A percentile compares a stretch with the other conserved stretches of the same genome.
phyloP scores from a whole-genome alignment of 2,888 invertebrate genomes.

The Ramazzottius varieornatus region DNA sequence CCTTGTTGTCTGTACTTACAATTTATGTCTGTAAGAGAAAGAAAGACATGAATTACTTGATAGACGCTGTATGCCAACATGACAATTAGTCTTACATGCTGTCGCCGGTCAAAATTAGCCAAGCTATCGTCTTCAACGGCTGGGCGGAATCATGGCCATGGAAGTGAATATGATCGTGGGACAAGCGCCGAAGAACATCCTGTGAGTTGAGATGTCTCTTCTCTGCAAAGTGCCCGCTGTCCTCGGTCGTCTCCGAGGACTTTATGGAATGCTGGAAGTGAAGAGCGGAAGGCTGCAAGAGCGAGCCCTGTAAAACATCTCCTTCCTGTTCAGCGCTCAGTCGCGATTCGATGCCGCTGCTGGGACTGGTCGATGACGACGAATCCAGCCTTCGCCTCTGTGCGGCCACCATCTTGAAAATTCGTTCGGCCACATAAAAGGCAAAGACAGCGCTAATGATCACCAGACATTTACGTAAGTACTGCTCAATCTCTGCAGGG shows the following conservation, averaged over 20 bases:
- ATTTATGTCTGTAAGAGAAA: background rate
- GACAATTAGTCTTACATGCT: background rate
- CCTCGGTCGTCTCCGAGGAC: background rate
- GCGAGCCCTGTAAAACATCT: too few species aligned
- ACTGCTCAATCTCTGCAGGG: conserved; percentile 12
- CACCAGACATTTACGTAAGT: conserved; percentile 25
- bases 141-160: background rate
- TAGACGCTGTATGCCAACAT: too few species aligned
- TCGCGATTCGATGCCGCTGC: too few species aligned
- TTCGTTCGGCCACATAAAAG: conserved; percentile 32
- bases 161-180: background rate
- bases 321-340: background rate
- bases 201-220: background rate
- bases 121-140: background rate
- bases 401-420: conserved; percentile 24
- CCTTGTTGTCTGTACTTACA: background rate
- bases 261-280: background rate
- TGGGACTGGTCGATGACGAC: background rate
- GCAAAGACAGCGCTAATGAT: conserved; percentile 32
- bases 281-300: background rate
- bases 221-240: background rate
- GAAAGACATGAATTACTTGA: background rate
- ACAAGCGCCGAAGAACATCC: background rate
- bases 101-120: background rate
- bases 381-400: background rate